Conservation (phyloP, 2,797 vertebrate species). For the Sebastes steindachneri region DNA sequence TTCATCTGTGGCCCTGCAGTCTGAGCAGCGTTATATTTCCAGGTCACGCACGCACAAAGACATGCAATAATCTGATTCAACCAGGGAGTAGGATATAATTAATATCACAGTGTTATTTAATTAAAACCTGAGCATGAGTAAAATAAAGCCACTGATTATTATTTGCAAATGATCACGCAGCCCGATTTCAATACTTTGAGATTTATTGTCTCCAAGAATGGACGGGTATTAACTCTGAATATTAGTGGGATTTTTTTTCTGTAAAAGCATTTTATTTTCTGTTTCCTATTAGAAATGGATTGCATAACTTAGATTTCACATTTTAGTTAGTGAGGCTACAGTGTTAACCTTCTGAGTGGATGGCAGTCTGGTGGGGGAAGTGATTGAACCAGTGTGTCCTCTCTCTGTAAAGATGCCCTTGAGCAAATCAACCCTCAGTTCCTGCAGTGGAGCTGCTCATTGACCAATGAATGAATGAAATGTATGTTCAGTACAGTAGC, state of each 20-base stretch:
- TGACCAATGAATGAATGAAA: too few species aligned
- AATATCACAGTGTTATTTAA: conserved; percentile 81
- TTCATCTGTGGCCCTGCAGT: conserved; percentile 54
- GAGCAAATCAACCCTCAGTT: not conserved
- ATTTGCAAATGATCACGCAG: conserved; percentile 73
- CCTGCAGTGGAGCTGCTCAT: not conserved
- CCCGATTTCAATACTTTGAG: conserved; percentile 10
- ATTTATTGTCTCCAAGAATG: conserved; percentile 46
- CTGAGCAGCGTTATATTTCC: conserved; percentile 49
- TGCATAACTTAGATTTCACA: not conserved
- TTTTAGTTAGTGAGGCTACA: not conserved
- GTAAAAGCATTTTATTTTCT: not conserved
- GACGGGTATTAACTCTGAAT: conserved; percentile 24
- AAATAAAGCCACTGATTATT: conserved; percentile 75
- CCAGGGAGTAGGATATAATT: conserved; percentile 73
- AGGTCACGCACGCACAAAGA: conserved; percentile 54
- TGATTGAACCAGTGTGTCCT: not conserved
- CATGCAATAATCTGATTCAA: conserved; percentile 76
- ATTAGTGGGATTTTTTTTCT: not conserved
- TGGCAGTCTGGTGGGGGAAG: not conserved
- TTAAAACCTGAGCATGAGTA: conserved; percentile 75
- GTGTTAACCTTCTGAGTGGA: not conserved
- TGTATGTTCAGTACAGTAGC: too few species aligned
- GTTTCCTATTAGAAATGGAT: not conserved
- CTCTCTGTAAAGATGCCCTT: not conserved